Base-by-base conservation (phyloP, 2,113 vertebrate genomes). In the Cheilinus undulatus region DNA sequence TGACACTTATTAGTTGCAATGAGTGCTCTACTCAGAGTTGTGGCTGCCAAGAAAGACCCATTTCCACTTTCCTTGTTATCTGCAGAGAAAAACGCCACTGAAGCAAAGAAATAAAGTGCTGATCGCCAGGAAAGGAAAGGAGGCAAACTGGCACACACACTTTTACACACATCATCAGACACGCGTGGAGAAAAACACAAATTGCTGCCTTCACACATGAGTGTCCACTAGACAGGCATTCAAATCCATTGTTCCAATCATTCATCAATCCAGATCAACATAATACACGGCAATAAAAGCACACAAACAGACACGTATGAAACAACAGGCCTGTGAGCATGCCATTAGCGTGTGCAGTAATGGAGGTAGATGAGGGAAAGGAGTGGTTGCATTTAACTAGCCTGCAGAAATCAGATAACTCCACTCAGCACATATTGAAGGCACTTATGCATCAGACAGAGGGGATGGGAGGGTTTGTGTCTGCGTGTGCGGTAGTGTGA, bases 381-480 rank as follows among this genome's bases (percentile, higher is more conserved):
- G 69, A 80, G 86, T 53, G 78, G 68, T 53, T 76, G 75, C 71
- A 71, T 88, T 83, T 82, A 85, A 85, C 86, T 78, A 26, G 83
- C 53, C 66, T 80, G 64, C 64, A 90, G 74, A 82, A 90, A 90
- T 86, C 83, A 76, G 79, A 87, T 82, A 83, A 88, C 72, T 83
- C 76, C 76, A 73, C 84, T 89, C 88, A 89, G 86, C 85, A 87
- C 56, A 83, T 73, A 76, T 57, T 84, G 79, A 57, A 74, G 61
- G 83, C 82, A 80, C 85, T 85, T 69, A 78, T 72, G 76, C 73
- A 56, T 67, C 53, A 53, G 88, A 53, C 54, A 59, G 68, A 48
- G 46, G 53, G 66, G 50, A 36, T 52, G 63, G 56, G 68, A 49
- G 38, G 30, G 30, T 57, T 49, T 49, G 56, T n/a, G 56, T 42